Base-by-base conservation (phyloP, 1,140 invertebrate genomes). In the Drosophila mayri region DNA sequence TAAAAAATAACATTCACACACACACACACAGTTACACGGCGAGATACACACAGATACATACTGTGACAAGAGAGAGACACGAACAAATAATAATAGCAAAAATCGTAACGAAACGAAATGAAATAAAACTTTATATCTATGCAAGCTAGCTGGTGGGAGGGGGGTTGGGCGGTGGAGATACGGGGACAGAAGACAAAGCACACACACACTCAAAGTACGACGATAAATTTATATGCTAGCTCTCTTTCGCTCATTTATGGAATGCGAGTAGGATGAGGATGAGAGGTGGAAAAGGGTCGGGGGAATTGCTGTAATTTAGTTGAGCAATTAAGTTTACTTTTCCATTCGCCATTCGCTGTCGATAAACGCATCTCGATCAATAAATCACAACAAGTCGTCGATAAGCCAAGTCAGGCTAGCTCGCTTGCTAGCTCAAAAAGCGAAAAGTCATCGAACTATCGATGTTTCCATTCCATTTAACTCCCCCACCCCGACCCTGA, bases 51-150 rank as follows among this genome's bases (percentile, higher is more conserved):
- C 22, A n/a, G 32, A 50, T 35, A 63, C 16, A 74, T 16, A 63
- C 37, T 50, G 11, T 49, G 52, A 65, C 44, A 79, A 76, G 61
- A 57, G 83, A 79, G 72, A 84, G 46, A 28, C 74, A 68, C 75
- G 65, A 84, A 87, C 83, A 84, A 87, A 88, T 90, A 88, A 85
- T 85, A 85, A 90, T 88, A 88, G 84, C 80, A 88, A 88, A 87
- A 90, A 88, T 88, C 84, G 84, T 88, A 88, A 90, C 84, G 85
- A 88, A 88, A 88, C 77, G 85, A 90, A 84, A 88, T 90, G 73
- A 83, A 83, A 88, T 88, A 90, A 88, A 73, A 88, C 84, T 88
- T 81, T 81, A 84, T 88, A 83, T 83, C 80, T 66, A 59, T 62
- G 60, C 62, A 65, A 75, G 46, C 30, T 41, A 61, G 58, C 14